Evolutionary conservation across 2,888 invertebrate species (phyloP), one percentile per base, ranked within the genome.

Genomic region (Netelia inedita): DNA sequence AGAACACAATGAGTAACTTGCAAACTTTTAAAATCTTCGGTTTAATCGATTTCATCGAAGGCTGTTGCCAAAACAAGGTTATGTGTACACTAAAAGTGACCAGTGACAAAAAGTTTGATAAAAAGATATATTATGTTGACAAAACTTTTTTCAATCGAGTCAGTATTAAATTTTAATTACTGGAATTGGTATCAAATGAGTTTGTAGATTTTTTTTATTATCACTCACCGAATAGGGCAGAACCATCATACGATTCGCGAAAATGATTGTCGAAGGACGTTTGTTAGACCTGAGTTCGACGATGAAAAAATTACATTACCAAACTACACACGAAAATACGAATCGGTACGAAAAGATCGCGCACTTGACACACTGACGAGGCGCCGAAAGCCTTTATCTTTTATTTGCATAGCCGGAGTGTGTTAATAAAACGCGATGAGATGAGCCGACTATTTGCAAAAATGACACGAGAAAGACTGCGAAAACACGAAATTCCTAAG

Each of bases 401-500:
- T 35, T 35, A 71, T 83, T 79, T 59, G 79, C 65, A 79, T 63
- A 35, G 74, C 46, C 16, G 71, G 69, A 21, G 41, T n/a, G 28
- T 66, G 50, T 16, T 43, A 3, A 41, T 21, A 69, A 69, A 73
- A 53, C 8, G 23, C 11, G 50, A 35, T 19, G 28, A 66, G 23
- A 68, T 21, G 46, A 68, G 57, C 16, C 43, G 50, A 23, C 41
- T 63, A 21, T 63, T 53, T 63, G 28, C 19, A 41, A 21, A 16
- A 10, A 21, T 43, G 35, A 41, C 50, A 19, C 14, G 46, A 61
- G 23, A 46, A 59, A 75, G 41, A 41, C 66, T 59, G 66, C 43
- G 66, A 79, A 75, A 78, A 75, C 57, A 75, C 74, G 65, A 71
- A 75, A 74, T 79, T 55, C 75, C 53, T 21, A 53, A 53, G 53